A percentile compares a stretch with the other conserved stretches of the same genome.
phyloP scores from a whole-genome alignment of 2,888 invertebrate genomes.

The Agonopterix heracliana region DNA sequence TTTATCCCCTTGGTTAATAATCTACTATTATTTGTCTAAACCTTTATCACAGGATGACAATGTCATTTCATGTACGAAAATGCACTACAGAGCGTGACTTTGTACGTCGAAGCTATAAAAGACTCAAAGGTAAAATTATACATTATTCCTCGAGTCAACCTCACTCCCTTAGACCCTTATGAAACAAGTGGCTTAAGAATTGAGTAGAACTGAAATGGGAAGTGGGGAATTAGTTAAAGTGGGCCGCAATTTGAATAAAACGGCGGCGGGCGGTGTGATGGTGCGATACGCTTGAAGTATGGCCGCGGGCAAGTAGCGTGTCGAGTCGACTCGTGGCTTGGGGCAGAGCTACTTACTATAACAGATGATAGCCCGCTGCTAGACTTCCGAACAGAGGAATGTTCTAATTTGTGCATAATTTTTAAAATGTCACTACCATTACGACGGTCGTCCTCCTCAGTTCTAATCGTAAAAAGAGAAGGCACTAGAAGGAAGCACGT shows the following conservation, averaged over 20 bases:
- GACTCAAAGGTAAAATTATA: neutral
- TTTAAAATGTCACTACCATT: neutral
- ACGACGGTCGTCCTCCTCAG: neutral
- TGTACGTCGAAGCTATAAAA: neutral
- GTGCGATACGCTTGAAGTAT: neutral
- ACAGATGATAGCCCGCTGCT: neutral
- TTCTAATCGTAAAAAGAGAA: too few relatives aligned
- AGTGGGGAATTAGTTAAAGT: neutral
- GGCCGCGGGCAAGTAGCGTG: neutral
- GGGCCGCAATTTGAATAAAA: slow-evolving; percentile 8
- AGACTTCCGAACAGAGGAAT: neutral
- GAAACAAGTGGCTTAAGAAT: neutral
- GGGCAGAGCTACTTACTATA: neutral
- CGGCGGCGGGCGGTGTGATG: neutral
- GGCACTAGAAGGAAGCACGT: too few relatives aligned
- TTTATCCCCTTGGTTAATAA: too few relatives aligned
- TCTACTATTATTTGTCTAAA: too few relatives aligned
- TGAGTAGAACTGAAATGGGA: neutral
- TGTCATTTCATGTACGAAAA: too few relatives aligned
- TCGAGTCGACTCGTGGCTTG: neutral
- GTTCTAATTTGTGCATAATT: neutral
- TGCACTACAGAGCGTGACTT: neutral
- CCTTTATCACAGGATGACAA: too few relatives aligned
- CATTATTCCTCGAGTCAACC: neutral
- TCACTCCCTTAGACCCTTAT: too few relatives aligned